A percentile compares a stretch with the other conserved stretches of the same genome.
Conservation (phyloP, 2,888 invertebrate genomes). For the Syrphus vitripennis region DNA sequence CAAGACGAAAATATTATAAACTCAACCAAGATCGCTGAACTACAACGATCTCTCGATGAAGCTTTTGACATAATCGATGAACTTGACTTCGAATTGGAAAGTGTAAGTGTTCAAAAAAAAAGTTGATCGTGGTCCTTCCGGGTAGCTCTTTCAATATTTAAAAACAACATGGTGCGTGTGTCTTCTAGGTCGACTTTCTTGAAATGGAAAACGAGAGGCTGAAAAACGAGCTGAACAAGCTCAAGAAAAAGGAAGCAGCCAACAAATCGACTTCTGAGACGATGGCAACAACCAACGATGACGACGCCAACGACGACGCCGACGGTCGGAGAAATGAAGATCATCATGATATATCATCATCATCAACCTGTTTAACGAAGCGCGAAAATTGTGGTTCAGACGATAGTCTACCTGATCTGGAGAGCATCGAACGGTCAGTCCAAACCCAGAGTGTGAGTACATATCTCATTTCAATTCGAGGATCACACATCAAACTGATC, state of each 20-base stretch:
- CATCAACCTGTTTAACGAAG: constrained; percentile 72
- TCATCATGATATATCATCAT: constrained; percentile 55
- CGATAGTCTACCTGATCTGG: constrained; percentile 75
- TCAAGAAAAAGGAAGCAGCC: constrained; percentile 70
- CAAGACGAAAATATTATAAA: constrained; percentile 60
- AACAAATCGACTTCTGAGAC: neutral
- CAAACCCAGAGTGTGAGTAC: constrained; percentile 76
- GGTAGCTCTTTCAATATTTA: neutral
- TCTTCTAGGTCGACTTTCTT: constrained; percentile 76
- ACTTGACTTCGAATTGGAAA: constrained; percentile 79
- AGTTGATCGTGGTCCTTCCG: neutral
- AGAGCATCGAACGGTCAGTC: constrained; percentile 75
- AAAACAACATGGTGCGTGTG: neutral
- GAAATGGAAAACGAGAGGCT: constrained; percentile 78
- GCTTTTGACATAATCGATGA: constrained; percentile 79
- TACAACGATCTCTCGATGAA: constrained; percentile 76
- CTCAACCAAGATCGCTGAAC: constrained; percentile 65
- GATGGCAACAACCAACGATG: neutral
- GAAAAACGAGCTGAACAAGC: constrained; percentile 74
- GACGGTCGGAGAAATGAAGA: constrained; percentile 72
- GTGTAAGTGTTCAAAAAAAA: constrained; percentile 73
- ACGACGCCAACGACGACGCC: constrained; percentile 66
- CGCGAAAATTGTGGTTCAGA: constrained; percentile 72
- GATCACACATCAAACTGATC: constrained; percentile 17
- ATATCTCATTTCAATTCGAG: neutral